These are phyloP conservation scores for Cylindroiulus punctatus DNA, from an alignment of 2,888 invertebrate species.

Conservation along the genomic window DNA sequence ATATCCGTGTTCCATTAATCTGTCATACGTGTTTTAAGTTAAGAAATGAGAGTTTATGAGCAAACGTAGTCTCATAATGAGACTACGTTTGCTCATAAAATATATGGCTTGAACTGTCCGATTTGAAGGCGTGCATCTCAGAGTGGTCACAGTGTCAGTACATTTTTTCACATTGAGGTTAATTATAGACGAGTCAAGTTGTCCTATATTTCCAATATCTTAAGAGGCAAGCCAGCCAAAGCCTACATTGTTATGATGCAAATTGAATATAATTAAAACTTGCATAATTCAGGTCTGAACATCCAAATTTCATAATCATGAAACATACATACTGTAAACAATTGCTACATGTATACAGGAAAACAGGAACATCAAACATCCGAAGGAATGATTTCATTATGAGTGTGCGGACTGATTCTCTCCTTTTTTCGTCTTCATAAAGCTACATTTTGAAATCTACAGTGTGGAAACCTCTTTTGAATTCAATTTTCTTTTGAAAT, in stretches of 20 bases:
- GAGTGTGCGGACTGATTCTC: too few relatives aligned
- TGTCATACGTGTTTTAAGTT: not conserved
- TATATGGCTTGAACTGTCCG: not conserved
- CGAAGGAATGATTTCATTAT: too few relatives aligned
- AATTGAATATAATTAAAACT: not conserved
- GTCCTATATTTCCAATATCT: conserved; percentile 1
- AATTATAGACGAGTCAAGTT: not conserved
- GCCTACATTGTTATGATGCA: not conserved
- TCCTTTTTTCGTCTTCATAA: not conserved
- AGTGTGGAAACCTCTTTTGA: too few relatives aligned
- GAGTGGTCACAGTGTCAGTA: not conserved
- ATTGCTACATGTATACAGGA: not conserved
- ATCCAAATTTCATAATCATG: not conserved
- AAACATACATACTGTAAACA: not conserved
- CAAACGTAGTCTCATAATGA: too few relatives aligned
- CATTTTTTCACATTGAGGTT: not conserved
- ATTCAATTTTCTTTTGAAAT: too few relatives aligned
- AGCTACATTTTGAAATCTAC: too few relatives aligned
- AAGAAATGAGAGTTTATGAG: too few relatives aligned
- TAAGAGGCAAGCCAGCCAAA: not conserved
- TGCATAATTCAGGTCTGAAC: not conserved
- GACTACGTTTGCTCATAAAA: not conserved
- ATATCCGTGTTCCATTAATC: not conserved
- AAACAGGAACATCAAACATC: not conserved
- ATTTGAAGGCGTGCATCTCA: not conserved